These are phyloP conservation scores for Meloidogyne chitwoodi DNA, from an alignment of 1,140 invertebrate species.

Conservation along the genomic window DNA sequence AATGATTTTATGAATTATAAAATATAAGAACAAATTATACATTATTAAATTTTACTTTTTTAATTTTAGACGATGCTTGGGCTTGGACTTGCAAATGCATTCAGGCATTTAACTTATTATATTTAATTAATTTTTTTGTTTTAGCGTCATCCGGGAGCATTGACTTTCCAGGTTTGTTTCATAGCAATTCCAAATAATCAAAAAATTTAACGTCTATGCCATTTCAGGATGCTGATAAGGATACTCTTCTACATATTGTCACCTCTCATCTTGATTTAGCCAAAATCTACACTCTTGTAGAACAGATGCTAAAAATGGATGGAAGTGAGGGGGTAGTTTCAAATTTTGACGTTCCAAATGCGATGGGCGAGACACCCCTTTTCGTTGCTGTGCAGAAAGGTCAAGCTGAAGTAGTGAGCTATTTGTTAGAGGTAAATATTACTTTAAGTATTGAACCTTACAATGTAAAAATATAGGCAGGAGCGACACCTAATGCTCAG, in stretches of 20 bases:
- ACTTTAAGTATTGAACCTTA: neutral
- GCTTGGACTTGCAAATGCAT: conserved; percentile 59
- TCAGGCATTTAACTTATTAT: conserved; percentile 25
- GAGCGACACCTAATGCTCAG: conserved; percentile 53
- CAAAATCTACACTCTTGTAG: conserved; percentile 58
- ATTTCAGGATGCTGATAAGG: conserved; percentile 47
- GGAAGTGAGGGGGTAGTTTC: conserved; percentile 18
- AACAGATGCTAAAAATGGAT: conserved; percentile 53
- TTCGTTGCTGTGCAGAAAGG: conserved; percentile 55
- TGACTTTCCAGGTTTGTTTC: conserved; percentile 45
- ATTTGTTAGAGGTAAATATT: conserved; percentile 47
- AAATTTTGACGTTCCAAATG: conserved; percentile 49
- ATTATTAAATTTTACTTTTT: too few species aligned
- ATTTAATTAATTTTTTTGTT: neutral
- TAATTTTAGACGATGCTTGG: conserved; percentile 45
- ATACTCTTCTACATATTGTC: conserved; percentile 58
- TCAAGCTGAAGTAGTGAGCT: conserved; percentile 48
- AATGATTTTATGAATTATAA: too few species aligned
- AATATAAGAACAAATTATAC: too few species aligned
- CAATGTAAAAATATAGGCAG: neutral
- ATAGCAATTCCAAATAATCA: too few species aligned
- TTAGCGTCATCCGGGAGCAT: conserved; percentile 39
- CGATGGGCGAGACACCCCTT: conserved; percentile 52
- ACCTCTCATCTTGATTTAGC: conserved; percentile 45
- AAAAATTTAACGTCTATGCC: too few species aligned